Evolutionary conservation across 2,113 vertebrate species (phyloP).

Genomic region (Nothocercus nigrocapillus): DNA sequence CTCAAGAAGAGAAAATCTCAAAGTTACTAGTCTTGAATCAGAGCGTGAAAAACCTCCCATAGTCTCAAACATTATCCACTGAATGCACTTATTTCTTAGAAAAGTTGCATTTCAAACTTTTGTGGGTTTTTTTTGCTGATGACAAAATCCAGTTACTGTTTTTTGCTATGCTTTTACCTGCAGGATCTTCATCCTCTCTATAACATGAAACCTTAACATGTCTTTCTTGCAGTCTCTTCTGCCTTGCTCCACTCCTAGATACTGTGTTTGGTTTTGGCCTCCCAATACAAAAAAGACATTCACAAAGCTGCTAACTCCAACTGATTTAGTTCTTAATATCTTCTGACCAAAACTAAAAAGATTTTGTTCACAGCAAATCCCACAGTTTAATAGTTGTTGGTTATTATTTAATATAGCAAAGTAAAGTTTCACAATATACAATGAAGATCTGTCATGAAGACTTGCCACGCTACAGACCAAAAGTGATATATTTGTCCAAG

Average conservation of each 20-base stretch:
- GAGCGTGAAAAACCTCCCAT: neutral
- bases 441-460: no score
- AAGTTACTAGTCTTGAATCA: neutral
- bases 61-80: neutral
- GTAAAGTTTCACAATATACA: neutral
- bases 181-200: neutral
- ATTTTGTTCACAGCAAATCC: neutral
- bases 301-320: neutral
- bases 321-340: neutral
- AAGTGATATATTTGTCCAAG: rapidly evolving
- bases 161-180: neutral
- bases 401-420: neutral
- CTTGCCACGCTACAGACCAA: no score
- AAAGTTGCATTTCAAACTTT: neutral
- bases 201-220: neutral
- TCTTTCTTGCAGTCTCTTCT: neutral
- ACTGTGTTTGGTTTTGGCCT: neutral
- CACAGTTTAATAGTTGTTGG: neutral
- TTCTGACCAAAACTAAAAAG: neutral
- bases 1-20: neutral
- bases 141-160: neutral
- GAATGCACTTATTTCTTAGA: neutral
- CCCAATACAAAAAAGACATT: neutral
- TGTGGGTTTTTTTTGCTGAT: neutral
- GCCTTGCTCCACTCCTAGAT: neutral